Evolutionary conservation across 2,888 invertebrate genomes (phyloP), one percentile per base, ranked within the genome.

Genomic region (Nomada lathburiana): DNA sequence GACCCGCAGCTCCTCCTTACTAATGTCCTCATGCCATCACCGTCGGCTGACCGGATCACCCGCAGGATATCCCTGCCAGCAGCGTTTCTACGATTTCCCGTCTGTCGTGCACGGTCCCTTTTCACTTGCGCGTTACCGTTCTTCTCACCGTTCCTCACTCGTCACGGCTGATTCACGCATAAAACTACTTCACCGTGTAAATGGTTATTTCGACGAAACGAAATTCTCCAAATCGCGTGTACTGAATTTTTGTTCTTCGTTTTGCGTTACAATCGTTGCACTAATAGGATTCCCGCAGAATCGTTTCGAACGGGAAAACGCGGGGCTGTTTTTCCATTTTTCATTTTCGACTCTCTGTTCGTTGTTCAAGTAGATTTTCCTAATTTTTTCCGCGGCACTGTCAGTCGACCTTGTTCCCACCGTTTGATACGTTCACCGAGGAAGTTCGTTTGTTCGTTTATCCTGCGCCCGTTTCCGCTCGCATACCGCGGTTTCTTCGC

Each of bases 21-120:
- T 91, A 92, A 91, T 92, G 90, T 93, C 93, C 90, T 93, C 93
- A 93, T 93, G 92, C 93, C 93, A 93, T 93, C 90, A 88, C 91
- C 88, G 84, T 87, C 85, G 83, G 80, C 79, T 73, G 80, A 82
- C 85, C 81, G 80, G 63, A 85, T 84, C 84, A 72, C 87, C 83
- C 86, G 82, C 83, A 82, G 79, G 77, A 84, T 73, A 63, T 72
- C 65, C 63, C 76, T 64, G 74, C 73, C 62, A 57, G 42, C 75
- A 59, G 55, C 62, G 67, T 59, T 84, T 71, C 76, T 55, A 70
- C 76, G 23, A 50, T 73, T 68, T 69, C 68, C 20, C 44, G 55
- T 72, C 50, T 26, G 62, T 53, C 64, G 52, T 13, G 23, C 11
- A 23, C 53, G 5, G 18, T n/a, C 55, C 44, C 52, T 47, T 57